phyloP scores from a whole-genome alignment of 1,140 invertebrate species.

The Drosophila bipectinata region DNA sequence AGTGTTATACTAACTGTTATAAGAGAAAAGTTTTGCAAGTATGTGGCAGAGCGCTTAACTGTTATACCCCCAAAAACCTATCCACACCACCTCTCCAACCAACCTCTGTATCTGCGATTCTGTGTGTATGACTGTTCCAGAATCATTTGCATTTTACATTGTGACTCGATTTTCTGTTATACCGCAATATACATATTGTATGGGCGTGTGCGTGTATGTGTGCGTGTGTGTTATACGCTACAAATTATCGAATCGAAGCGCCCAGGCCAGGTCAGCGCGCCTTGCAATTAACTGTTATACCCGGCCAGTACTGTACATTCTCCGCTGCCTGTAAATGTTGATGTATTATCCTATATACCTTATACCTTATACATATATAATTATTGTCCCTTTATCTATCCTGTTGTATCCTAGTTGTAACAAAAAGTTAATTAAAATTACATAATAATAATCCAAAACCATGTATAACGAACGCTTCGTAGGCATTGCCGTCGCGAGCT shows the following conservation, averaged over 20 bases:
- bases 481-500: conserved; percentile 41
- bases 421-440: conserved; percentile 2
- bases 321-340: conserved; percentile 40
- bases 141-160: conserved; percentile 7
- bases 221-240: conserved; percentile 38
- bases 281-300: conserved; percentile 71
- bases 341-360: conserved; percentile 14
- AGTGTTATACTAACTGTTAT: conserved; percentile 2
- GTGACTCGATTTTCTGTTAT: conserved; percentile 9
- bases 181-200: conserved; percentile 7
- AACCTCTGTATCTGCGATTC: conserved; percentile 9
- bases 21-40: neutral
- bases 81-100: neutral
- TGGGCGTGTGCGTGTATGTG: conserved; percentile 15
- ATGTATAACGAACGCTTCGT: conserved; percentile 25
- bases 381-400: conserved; percentile 24
- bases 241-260: conserved; percentile 28
- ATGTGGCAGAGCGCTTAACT: conserved; percentile 19
- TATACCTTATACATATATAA: conserved; percentile 21
- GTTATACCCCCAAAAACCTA: conserved; percentile 19
- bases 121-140: conserved; percentile 6
- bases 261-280: conserved; percentile 36
- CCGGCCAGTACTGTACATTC: conserved; percentile 56
- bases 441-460: conserved; percentile 1
- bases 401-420: conserved; percentile 30